Evolutionary conservation across 2,888 invertebrate genomes (phyloP).

Genomic region (Crioceris asparagi): DNA sequence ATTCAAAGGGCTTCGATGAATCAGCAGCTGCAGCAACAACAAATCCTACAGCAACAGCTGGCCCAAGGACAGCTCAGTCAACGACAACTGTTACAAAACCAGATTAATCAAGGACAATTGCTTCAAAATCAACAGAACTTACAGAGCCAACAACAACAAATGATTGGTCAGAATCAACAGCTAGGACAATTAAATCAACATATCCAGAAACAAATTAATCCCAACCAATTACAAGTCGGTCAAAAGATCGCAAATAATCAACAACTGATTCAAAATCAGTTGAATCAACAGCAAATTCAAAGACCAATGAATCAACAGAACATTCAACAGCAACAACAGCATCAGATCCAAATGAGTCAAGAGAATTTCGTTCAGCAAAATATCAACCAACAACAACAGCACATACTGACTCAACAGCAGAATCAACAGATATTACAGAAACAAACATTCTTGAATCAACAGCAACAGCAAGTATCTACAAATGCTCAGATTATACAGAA

Average conservation of each 20-base stretch:
- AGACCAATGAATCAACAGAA: constrained; percentile 31
- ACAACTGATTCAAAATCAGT: constrained; percentile 30
- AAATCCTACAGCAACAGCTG: constrained; percentile 27
- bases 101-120: constrained; percentile 31
- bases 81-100: constrained; percentile 22
- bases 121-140: constrained; percentile 43
- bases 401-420: constrained; percentile 17
- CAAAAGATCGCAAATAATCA: constrained; percentile 42
- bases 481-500: constrained; percentile 34
- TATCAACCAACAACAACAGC: constrained; percentile 19
- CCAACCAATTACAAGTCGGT: constrained; percentile 19
- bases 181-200: constrained; percentile 6
- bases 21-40: constrained; percentile 18
- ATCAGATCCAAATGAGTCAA: constrained; percentile 17
- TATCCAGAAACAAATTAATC: constrained; percentile 7
- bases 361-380: constrained; percentile 17
- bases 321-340: constrained; percentile 20
- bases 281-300: constrained; percentile 16
- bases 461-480: constrained; percentile 34
- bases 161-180: constrained; percentile 34
- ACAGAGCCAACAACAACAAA: constrained; percentile 23
- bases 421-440: constrained; percentile 22
- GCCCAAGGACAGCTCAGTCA: constrained; percentile 24
- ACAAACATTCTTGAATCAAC: constrained; percentile 19
- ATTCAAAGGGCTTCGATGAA: constrained; percentile 18